Percentiles rank a stretch among this genome's conserved stretches.
Conservation (phyloP, 2,888 invertebrate genomes). For the Nemapogon koenigi region DNA sequence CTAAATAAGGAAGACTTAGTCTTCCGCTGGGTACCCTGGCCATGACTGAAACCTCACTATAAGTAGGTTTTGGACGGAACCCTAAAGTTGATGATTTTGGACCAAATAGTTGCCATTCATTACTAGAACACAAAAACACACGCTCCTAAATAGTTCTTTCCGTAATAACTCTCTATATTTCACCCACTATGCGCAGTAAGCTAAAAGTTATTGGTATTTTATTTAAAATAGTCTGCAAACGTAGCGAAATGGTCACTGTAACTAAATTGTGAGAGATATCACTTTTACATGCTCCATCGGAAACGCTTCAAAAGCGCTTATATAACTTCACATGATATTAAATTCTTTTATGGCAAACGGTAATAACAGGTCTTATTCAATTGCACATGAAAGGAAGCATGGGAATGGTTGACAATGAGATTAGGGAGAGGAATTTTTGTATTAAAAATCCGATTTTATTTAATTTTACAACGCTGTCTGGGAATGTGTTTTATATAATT, state of each 20-base stretch:
- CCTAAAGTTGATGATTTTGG: too few relatives aligned
- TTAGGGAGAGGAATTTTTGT: constrained; percentile 34
- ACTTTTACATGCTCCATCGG: background rate
- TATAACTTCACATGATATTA: constrained; percentile 42
- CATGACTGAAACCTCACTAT: too few relatives aligned
- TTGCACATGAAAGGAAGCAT: constrained; percentile 51
- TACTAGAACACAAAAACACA: too few relatives aligned
- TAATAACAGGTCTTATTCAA: constrained; percentile 56
- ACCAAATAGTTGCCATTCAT: too few relatives aligned
- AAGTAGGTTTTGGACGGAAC: too few relatives aligned
- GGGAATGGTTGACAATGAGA: constrained; percentile 51
- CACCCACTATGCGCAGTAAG: background rate
- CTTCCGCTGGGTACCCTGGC: too few relatives aligned
- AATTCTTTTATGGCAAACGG: constrained; percentile 49
- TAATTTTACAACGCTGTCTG: constrained; percentile 8
- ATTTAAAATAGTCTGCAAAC: constrained; percentile 25
- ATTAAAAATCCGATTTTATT: constrained; percentile 44
- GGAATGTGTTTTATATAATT: too few relatives aligned
- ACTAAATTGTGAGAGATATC: background rate
- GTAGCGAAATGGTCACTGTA: constrained; percentile 18
- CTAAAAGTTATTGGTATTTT: constrained; percentile 39
- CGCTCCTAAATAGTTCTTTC: too few relatives aligned
- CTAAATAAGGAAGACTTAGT: too few relatives aligned
- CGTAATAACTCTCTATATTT: too few relatives aligned
- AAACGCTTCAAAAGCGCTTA: constrained; percentile 21